Evolutionary conservation across 53 echinoderm and acorn worm species (phyloP).

Genomic region (Henricia sp.): DNA sequence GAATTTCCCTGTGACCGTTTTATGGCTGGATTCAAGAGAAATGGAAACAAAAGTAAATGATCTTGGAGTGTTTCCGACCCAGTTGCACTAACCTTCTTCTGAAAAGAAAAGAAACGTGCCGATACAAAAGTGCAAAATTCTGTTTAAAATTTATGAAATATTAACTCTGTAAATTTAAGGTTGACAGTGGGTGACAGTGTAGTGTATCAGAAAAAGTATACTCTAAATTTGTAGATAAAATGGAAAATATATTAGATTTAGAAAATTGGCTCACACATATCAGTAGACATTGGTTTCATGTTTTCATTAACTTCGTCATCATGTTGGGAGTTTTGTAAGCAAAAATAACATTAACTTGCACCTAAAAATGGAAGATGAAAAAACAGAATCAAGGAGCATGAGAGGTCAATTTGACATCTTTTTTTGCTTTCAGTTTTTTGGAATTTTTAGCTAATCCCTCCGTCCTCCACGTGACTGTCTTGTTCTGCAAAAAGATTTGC

Average conservation of each 20-base stretch:
- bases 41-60: not conserved
- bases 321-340: not conserved
- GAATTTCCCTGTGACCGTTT: not conserved
- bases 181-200: not conserved
- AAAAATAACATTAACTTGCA: too few species aligned
- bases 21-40: not conserved
- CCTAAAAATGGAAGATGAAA: too few species aligned
- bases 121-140: not conserved
- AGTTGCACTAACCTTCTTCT: not conserved
- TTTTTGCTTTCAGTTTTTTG: too few species aligned
- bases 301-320: not conserved
- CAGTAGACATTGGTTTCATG: not conserved
- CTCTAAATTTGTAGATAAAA: not conserved
- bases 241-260: not conserved
- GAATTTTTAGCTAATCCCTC: too few species aligned
- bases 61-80: slow-evolving; percentile 10
- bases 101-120: not conserved
- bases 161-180: not conserved
- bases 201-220: not conserved
- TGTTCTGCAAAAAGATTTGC: too few species aligned
- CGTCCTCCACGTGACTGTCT: too few species aligned
- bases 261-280: not conserved
- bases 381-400: too few species aligned
- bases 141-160: not conserved
- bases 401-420: too few species aligned